Base-by-base conservation (phyloP, 1,140 invertebrate species). In the Papilio helenus region DNA sequence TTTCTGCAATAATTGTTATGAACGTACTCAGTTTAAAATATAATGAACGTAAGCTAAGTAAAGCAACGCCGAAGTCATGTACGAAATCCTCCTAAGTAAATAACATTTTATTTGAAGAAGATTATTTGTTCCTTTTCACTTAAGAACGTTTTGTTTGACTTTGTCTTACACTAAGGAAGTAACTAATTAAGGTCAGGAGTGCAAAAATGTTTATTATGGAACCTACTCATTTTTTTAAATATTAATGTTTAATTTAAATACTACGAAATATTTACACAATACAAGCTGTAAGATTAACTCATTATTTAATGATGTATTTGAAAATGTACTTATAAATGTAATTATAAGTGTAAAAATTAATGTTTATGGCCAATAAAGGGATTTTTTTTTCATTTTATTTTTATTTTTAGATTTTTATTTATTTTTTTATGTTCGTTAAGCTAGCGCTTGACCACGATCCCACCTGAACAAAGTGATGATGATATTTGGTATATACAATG, bases 111-210 rank as follows among this genome's bases (percentile, higher is more conserved):
- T 77, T 77, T 77, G 58, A 20, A 65, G 76, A 65, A 42, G 55
- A 77, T 42, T 77, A 65, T 77, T 77, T 77, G 76, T 77, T 77
- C 76, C 74, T 77, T 77, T 49, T 77, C 44, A 10, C 76, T 39
- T 42, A 23, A 77, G 74, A 77, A 61, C 55, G 49, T 76, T 76
- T 76, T 65, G 76, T 77, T 77, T 77, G 14, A 42, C 76, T 61
- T 77, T 42, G 55, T 61, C 46, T 76, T 76, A 76, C 46, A 58
- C 76, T 65, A 23, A 77, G 76, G 55, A 77, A 77, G 55, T 77
- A 61, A 61, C 51, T 61, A 61, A 77, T 77, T 77, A 77, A 77
- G 76, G 76, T 77, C 55, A 76, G 34, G 49, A 77, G 34, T 77
- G 76, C 76, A 77, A 65, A 76, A 42, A 77, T 61, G 55, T 77